Evolutionary conservation across 2,888 invertebrate genomes (phyloP).

Genomic region (Lissonota sp.): DNA sequence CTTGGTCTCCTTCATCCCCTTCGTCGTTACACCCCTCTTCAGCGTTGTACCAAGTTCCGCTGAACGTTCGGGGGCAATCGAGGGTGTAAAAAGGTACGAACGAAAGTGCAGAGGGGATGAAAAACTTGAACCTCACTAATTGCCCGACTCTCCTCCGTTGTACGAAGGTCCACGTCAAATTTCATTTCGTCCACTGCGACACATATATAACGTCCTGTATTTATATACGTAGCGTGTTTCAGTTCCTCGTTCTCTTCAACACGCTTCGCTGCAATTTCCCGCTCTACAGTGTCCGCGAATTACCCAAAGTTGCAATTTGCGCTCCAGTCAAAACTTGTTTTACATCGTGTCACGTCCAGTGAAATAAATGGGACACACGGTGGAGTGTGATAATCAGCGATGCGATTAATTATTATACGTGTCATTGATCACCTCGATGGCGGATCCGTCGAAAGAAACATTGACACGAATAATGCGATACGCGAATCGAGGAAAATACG

Average conservation of each 20-base stretch:
- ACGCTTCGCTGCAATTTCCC: slow-evolving; percentile 6
- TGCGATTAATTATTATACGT: no score
- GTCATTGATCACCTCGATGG: no score
- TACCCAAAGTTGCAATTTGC: slow-evolving; percentile 20
- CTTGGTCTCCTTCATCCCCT: not conserved
- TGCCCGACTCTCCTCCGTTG: slow-evolving; percentile 30
- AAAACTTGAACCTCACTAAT: slow-evolving; percentile 46
- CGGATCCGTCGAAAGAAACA: no score
- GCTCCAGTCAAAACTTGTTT: no score
- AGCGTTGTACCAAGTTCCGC: slow-evolving; percentile 2
- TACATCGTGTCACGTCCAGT: no score
- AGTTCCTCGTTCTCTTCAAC: not conserved
- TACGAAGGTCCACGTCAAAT: slow-evolving; percentile 24
- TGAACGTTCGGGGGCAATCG: slow-evolving; percentile 33
- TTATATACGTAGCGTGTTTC: slow-evolving; percentile 19
- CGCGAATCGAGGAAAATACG: no score
- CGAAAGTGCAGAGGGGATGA: not conserved
- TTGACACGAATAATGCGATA: no score
- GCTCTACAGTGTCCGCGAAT: not conserved
- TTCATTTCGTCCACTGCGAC: slow-evolving; percentile 5
- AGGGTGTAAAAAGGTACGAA: slow-evolving; percentile 32
- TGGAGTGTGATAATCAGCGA: no score
- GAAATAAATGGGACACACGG: no score
- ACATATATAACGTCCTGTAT: slow-evolving; percentile 26
- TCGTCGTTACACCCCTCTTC: not conserved